A percentile compares a stretch with the other conserved stretches of the same genome.
phyloP scores from a whole-genome alignment of 2,113 vertebrate species.

The Cariama cristata region DNA sequence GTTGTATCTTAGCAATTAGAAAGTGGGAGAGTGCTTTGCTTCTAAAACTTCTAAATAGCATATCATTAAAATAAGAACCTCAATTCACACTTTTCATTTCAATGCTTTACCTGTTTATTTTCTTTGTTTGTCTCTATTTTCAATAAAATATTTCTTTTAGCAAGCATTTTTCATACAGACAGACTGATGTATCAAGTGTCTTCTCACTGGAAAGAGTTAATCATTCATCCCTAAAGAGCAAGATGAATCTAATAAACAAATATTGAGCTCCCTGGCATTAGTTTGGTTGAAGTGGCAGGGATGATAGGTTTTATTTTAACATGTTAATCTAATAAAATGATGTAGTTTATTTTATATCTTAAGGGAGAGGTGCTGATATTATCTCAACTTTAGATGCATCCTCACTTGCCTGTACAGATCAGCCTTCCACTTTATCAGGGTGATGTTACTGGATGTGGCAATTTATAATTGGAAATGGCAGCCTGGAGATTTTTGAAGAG shows the following conservation, averaged over 20 bases:
- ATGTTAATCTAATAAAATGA: conserved; percentile 24
- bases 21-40: neutral
- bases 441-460: conserved; percentile 51
- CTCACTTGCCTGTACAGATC: conserved; percentile 27
- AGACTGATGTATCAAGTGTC: neutral
- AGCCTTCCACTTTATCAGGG: neutral
- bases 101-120: neutral
- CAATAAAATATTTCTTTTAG: neutral
- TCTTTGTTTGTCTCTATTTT: neutral
- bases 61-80: neutral
- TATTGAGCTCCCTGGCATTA: neutral
- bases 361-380: conserved; percentile 32
- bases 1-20: neutral
- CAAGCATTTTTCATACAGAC: neutral
- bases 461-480: conserved; percentile 61
- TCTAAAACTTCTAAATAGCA: neutral
- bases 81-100: neutral
- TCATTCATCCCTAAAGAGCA: neutral
- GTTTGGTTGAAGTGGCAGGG: neutral
- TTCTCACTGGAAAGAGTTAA: neutral
- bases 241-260: neutral
- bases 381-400: conserved; percentile 35
- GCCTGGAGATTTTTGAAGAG: conserved; percentile 50
- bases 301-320: neutral
- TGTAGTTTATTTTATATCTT: conserved; percentile 16